A percentile compares a stretch with the other conserved stretches of the same genome.
These are phyloP conservation scores for Parapsyche elsis DNA, from an alignment of 1,140 invertebrate genomes.

Conservation along the genomic window DNA sequence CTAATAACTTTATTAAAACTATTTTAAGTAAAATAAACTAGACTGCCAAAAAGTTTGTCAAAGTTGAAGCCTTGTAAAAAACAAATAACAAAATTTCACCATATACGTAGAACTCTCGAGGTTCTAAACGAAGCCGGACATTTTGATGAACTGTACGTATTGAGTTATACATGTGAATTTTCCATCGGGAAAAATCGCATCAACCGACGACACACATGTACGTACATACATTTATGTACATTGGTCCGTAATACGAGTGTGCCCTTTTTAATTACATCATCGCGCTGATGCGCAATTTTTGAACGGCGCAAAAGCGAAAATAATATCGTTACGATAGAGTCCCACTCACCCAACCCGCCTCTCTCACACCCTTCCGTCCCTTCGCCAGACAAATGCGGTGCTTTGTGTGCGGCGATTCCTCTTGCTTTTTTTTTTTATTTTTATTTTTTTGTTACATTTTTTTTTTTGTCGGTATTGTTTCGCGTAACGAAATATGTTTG, in stretches of 20 bases:
- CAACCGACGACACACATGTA: neutral
- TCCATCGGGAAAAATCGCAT: neutral
- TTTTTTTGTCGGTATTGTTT: neutral
- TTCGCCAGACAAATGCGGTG: neutral
- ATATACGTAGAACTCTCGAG: too few species aligned
- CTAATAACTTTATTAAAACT: too few species aligned
- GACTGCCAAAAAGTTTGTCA: too few species aligned
- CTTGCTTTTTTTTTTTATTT: neutral
- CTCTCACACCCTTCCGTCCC: neutral
- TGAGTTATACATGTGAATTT: too few species aligned
- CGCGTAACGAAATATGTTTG: constrained; percentile 44
- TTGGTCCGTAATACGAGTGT: neutral
- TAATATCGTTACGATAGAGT: constrained; percentile 19
- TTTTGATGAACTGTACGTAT: neutral
- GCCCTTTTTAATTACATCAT: constrained; percentile 20
- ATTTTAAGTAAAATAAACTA: too few species aligned
- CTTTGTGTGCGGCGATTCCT: neutral
- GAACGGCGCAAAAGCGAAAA: constrained; percentile 30
- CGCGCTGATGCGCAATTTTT: constrained; percentile 13
- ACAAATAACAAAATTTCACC: too few species aligned
- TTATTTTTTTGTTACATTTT: neutral
- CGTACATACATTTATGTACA: neutral
- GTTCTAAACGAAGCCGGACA: too few species aligned
- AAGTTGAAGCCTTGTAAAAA: too few species aligned
- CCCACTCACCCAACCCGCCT: neutral